phyloP scores from a whole-genome alignment of 2,797 vertebrate species.

The Peromyscus aztecus region DNA sequence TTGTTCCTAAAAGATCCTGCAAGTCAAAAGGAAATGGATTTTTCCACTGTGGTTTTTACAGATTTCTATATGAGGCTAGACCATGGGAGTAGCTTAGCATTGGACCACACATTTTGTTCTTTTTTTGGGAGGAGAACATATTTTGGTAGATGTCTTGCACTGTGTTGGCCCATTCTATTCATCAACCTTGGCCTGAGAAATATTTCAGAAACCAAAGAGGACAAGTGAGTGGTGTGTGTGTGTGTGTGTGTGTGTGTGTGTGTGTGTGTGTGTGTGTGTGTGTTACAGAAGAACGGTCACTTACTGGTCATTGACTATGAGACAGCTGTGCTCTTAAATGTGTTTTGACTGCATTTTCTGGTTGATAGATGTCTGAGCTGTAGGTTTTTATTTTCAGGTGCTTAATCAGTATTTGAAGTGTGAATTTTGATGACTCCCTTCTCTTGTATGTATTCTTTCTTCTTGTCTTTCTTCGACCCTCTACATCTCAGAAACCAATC shows the following conservation, averaged over 20 bases:
- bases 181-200: not conserved
- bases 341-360: constrained; percentile 41
- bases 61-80: not conserved
- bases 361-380: constrained; percentile 16
- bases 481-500: not conserved
- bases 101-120: not conserved
- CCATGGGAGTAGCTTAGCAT: not conserved
- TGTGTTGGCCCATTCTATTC: not conserved
- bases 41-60: not conserved
- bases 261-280: not conserved
- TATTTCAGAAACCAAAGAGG: constrained; percentile 30
- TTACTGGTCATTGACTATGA: not conserved
- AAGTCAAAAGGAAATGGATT: not conserved
- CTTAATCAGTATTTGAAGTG: not conserved
- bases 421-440: not conserved
- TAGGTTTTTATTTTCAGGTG: not conserved
- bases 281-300: not conserved
- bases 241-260: not conserved
- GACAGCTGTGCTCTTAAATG: not conserved
- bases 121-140: not conserved
- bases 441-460: not conserved
- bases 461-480: not conserved
- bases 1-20: constrained; percentile 3
- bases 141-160: not conserved
- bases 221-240: not conserved